Conservation (phyloP, 2,888 invertebrate species). For the Philopedon plagiatum region DNA sequence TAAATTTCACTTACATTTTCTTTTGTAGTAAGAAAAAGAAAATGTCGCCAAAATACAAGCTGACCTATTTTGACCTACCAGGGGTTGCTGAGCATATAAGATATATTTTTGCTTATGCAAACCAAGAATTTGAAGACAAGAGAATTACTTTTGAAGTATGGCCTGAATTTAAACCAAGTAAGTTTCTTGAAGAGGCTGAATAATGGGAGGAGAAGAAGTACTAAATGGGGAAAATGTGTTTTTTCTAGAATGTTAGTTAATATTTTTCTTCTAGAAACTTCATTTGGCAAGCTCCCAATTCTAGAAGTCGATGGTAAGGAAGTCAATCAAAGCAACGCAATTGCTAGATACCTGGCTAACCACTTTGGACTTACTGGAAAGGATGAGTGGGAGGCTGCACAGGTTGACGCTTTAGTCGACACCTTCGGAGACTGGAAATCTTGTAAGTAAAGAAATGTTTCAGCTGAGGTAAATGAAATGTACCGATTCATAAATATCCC, state of each 20-base stretch:
- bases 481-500: too few relatives aligned
- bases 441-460: too few relatives aligned
- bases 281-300: slow-evolving; percentile 74
- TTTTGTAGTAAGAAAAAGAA: too few relatives aligned
- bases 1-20: too few relatives aligned
- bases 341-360: slow-evolving; percentile 72
- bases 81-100: slow-evolving; percentile 24
- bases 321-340: slow-evolving; percentile 72
- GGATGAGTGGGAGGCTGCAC: slow-evolving; percentile 72
- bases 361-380: slow-evolving; percentile 71
- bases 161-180: slow-evolving; percentile 30
- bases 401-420: slow-evolving; percentile 73
- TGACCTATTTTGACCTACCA: slow-evolving; percentile 19
- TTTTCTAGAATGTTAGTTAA: too few relatives aligned
- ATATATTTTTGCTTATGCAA: slow-evolving; percentile 30
- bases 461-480: too few relatives aligned
- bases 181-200: too few relatives aligned
- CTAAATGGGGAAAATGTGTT: too few relatives aligned
- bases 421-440: slow-evolving; percentile 71
- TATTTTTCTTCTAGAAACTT: slow-evolving; percentile 70
- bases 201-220: too few relatives aligned
- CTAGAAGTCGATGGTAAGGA: slow-evolving; percentile 73
- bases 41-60: slow-evolving; percentile 36
- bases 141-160: slow-evolving; percentile 20
- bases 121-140: slow-evolving; percentile 19